Base-by-base conservation (phyloP, 1,140 invertebrate genomes). In the Calycopis cecrops region DNA sequence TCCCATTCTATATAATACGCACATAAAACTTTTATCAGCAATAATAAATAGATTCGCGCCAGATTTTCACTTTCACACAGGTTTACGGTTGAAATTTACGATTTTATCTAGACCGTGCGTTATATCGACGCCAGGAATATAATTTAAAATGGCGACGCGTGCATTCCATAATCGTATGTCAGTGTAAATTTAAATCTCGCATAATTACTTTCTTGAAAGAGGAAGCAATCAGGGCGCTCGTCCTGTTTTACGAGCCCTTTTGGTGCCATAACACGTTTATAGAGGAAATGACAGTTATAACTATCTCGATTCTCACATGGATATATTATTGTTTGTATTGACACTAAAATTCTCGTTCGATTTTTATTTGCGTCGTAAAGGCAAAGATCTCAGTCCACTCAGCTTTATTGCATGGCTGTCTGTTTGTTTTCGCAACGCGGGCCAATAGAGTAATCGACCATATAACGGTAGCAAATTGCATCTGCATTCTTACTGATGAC, bases 141-240 rank as follows among this genome's bases (percentile, higher is more conserved):
- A 63, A 57, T 72, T 76, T 65, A 61, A 66, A 70, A 72, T 65
- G 59, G 65, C 67, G 42, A 52, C 54, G 59, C 62, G 55, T 62
- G 53, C 64, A 63, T 59, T 67, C 63, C 58, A 67, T 76, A 70
- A 75, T 77, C 63, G 64, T 67, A 57, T 79, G 72, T 77, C 74
- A 67, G 65, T 71, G 69, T 73, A 74, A 72, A 77, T 79, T 76
- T 79, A 68, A 79, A 69, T 73, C 67, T 58, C 73, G 63, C 65
- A 66, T 82, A 73, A 77, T 79, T 76, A 73, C 61, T 52, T 52
- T 57, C 63, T 62, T 68, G 57, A 65, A 73, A 67, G 67, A 71
- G 72, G 73, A 65, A 62, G 63, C 63, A 62, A 65, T 65, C 54
- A 59, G 55, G 21, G 56, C 72, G 62, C 57, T 62, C 63, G 66